A percentile compares a stretch with the other conserved stretches of the same genome.
These are phyloP conservation scores for Scalopus aquaticus DNA, from an alignment of 2,113 vertebrate species.

Conservation along the genomic window DNA sequence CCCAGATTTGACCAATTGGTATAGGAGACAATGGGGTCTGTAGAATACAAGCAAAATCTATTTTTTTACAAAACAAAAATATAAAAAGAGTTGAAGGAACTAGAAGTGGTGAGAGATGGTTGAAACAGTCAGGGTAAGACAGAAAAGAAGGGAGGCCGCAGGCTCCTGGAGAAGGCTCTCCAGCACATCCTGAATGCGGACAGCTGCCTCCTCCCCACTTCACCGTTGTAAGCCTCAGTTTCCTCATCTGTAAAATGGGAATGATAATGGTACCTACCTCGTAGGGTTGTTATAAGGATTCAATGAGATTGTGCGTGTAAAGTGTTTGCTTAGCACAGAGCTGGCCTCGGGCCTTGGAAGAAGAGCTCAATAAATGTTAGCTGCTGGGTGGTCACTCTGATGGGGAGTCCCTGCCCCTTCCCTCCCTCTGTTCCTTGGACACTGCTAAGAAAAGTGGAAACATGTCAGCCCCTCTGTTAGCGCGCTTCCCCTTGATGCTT, in stretches of 20 bases:
- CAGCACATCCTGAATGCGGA: neutral
- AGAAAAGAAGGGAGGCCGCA: neutral
- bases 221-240: neutral
- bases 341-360: neutral
- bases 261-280: neutral
- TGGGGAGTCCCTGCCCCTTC: neutral
- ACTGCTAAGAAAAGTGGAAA: neutral
- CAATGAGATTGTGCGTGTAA: neutral
- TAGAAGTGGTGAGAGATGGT: neutral
- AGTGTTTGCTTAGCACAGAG: neutral
- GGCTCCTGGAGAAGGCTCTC: neutral
- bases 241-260: slow-evolving; percentile 15
- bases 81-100: slow-evolving; percentile 52
- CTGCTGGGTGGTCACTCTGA: neutral
- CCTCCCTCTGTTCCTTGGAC: neutral
- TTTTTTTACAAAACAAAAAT: slow-evolving; percentile 67
- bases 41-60: neutral
- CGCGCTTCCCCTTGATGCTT: neutral
- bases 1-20: neutral
- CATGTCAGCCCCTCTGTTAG: neutral
- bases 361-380: neutral
- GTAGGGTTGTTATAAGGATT: neutral
- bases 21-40: neutral
- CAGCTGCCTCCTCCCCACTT: neutral
- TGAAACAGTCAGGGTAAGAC: neutral